Conservation (phyloP, 1,140 invertebrate species). For the Magallana ariakensis region DNA sequence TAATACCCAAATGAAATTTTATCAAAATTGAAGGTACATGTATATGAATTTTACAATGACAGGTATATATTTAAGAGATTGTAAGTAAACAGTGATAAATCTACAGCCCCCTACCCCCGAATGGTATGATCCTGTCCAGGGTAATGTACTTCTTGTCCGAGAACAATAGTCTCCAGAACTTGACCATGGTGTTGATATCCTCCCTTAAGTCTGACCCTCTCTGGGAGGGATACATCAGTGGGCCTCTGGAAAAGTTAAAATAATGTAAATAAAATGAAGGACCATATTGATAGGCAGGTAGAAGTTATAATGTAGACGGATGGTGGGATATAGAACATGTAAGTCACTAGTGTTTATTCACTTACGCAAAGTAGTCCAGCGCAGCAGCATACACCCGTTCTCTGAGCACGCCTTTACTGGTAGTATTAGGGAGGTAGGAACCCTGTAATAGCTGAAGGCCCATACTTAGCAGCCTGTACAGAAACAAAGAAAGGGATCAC, state of each 20-base stretch:
- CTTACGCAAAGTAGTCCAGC: constrained; percentile 92
- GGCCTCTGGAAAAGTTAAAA: constrained; percentile 63
- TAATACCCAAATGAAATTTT: background rate
- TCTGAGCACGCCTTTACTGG: constrained; percentile 94
- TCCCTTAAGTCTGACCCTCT: constrained; percentile 88
- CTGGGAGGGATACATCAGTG: constrained; percentile 87
- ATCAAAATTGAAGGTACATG: no score
- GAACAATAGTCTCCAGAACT: constrained; percentile 97
- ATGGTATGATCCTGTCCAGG: constrained; percentile 79
- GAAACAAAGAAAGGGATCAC: background rate
- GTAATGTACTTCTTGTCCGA: constrained; percentile 98
- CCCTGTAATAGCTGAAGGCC: constrained; percentile 95
- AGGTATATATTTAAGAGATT: no score
- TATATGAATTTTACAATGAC: no score
- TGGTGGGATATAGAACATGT: no score
- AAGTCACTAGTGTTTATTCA: background rate
- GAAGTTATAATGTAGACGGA: no score
- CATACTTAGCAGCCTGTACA: constrained; percentile 90
- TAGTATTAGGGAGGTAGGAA: constrained; percentile 88
- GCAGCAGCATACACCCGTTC: constrained; percentile 96
- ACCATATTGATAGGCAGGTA: no score
- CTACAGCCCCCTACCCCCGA: constrained; percentile 40
- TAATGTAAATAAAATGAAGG: background rate
- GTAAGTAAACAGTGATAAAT: no score
- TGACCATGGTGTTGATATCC: constrained; percentile 93